These are phyloP conservation scores for Lepidurus arcticus DNA, from an alignment of 1,140 invertebrate genomes.

Conservation along the genomic window DNA sequence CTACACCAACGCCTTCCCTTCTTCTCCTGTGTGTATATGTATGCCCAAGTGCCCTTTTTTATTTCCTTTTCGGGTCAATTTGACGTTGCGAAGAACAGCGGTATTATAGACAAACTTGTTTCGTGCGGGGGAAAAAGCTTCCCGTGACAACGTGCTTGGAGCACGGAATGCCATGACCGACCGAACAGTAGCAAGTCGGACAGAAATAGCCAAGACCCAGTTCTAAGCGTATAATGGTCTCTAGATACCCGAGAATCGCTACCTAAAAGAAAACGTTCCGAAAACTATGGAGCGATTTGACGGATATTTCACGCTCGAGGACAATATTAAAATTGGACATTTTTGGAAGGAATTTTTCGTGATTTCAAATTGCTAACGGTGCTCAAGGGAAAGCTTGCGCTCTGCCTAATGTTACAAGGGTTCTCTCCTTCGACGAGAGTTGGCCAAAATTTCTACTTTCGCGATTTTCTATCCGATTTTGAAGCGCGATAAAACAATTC, in stretches of 20 bases:
- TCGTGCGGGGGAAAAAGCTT: neutral
- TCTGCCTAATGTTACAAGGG: no score
- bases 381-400: no score
- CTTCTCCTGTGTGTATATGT: neutral
- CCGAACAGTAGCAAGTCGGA: slow-evolving; percentile 15
- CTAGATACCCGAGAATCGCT: neutral
- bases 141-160: neutral
- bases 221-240: neutral
- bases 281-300: neutral
- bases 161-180: neutral
- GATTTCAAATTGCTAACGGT: no score
- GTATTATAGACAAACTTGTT: neutral
- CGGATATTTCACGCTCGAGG: no score
- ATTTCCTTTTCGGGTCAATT: neutral
- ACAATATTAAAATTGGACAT: no score
- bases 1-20: neutral
- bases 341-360: no score
- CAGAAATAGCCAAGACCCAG: slow-evolving; percentile 11
- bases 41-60: neutral
- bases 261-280: neutral
- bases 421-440: no score
- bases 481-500: no score
- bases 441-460: no score
- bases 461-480: no score
- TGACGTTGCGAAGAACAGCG: neutral